A percentile compares a stretch with the other conserved stretches of the same genome.
Conservation (phyloP, 2,797 vertebrate genomes). For the Helicolenus hilgendorfi region DNA sequence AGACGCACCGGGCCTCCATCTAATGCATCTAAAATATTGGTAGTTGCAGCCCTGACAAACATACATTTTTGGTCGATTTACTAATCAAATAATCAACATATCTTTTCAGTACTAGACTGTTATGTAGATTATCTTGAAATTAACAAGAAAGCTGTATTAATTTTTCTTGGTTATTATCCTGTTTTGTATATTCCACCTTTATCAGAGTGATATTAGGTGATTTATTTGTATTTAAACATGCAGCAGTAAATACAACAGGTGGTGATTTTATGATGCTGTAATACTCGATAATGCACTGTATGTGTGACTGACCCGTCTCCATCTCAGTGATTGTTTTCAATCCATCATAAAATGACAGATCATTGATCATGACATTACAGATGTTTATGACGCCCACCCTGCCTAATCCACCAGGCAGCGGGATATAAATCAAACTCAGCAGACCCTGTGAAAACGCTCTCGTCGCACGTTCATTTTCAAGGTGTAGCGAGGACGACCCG, state of each 20-base stretch:
- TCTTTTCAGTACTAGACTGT: not conserved
- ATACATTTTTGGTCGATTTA: not conserved
- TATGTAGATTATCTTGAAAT: not conserved
- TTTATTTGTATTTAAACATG: not conserved
- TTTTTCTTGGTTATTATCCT: not conserved
- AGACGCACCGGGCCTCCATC: fast-evolving
- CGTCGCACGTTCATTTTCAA: constrained; percentile 10
- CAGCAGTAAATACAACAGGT: not conserved
- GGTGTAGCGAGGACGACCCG: constrained; percentile 24
- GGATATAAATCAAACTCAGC: constrained; percentile 54
- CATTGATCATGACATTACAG: constrained; percentile 35
- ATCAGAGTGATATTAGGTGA: not conserved
- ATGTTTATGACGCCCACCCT: constrained; percentile 17
- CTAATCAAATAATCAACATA: not conserved
- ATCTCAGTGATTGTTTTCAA: not conserved
- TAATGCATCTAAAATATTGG: not conserved
- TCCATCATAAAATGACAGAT: not conserved
- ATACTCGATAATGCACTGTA: not conserved
- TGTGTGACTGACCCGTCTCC: not conserved
- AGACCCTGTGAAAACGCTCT: constrained; percentile 43
- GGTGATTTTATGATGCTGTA: not conserved
- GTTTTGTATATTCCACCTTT: not conserved
- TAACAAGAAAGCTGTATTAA: not conserved
- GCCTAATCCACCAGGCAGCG: not conserved
- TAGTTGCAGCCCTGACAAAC: not conserved